Conservation (phyloP, 2,888 invertebrate genomes). For the Fragum sueziense region DNA sequence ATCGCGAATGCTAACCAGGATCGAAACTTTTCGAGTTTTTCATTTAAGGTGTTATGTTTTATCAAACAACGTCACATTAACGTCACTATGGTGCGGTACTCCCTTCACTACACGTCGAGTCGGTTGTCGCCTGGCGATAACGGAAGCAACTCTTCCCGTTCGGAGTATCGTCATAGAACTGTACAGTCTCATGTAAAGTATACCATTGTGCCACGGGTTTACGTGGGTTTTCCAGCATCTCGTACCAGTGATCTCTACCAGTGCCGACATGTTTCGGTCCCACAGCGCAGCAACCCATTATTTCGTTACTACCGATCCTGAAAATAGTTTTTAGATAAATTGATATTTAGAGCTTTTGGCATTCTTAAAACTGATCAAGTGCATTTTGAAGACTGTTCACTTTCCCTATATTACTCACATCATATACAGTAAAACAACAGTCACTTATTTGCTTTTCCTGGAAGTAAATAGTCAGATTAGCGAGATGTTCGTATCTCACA, state of each 20-base stretch:
- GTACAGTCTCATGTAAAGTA: slow-evolving; percentile 87
- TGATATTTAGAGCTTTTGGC: too few species aligned
- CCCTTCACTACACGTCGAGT: slow-evolving; percentile 66
- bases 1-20: too few species aligned
- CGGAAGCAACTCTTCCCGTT: slow-evolving; percentile 70
- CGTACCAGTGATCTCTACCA: slow-evolving; percentile 92
- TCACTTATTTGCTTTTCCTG: too few species aligned
- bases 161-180: slow-evolving; percentile 63
- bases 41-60: too few species aligned
- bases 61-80: not conserved
- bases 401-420: too few species aligned
- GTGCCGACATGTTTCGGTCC: slow-evolving; percentile 90
- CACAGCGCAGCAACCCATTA: slow-evolving; percentile 92
- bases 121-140: slow-evolving; percentile 73
- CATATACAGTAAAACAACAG: too few species aligned
- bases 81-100: not conserved
- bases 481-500: too few species aligned
- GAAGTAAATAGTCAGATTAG: too few species aligned
- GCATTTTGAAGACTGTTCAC: too few species aligned
- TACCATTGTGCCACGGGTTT: slow-evolving; percentile 94
- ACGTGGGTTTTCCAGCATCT: slow-evolving; percentile 92
- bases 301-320: slow-evolving; percentile 93
- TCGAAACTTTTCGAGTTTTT: too few species aligned
- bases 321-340: too few species aligned
- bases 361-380: too few species aligned